Evolutionary conservation across 1,140 invertebrate genomes (phyloP), one percentile per base, ranked within the genome.

Genomic region (Periplaneta americana): DNA sequence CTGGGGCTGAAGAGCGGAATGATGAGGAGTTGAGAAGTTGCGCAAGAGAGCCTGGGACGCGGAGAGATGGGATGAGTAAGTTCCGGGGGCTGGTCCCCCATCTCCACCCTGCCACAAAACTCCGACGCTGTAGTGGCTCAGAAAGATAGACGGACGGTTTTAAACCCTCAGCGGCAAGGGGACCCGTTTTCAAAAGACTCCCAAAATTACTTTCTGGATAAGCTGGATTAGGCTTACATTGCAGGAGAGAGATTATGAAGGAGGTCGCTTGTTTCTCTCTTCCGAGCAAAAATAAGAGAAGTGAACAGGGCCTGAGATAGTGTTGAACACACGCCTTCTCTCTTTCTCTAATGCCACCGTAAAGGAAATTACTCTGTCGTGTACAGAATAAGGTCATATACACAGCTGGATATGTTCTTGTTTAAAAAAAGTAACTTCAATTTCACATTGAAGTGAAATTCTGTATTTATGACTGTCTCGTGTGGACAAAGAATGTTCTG

Each of bases 141-240:
- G 75, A 34, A 77, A 77, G 75, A 77, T 77, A 77, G 75, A 77
- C 79, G 79, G 39, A 17, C 31, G 28, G 31, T 28, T 32, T n/a
- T 57, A 34, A 37, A 35, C 28, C 35, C 79, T n/a, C 17, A 33
- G 79, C 79, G 31, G 39, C 79, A 37, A 80, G 79, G 79, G 79
- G 57, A 80, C 79, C 39, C 57, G 79, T 82, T 84, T 84, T 83
- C 82, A 84, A 84, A 84, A 83, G 82, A 84, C 81, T 84, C 83
- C 48, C 82, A 81, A 84, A 84, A 84, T 84, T 84, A 84, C 83
- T 84, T 84, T 84, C 83, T 83, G 83, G 83, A 84, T 84, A 84
- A 84, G 83, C 83, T 82, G 80, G 80, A 81, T 81, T 81, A 81
- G 80, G 80, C 66, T 74, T 75, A 75, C 80, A 81, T 74, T 81